Conservation (phyloP, 2,888 invertebrate species). For the Heliconius aoede region DNA sequence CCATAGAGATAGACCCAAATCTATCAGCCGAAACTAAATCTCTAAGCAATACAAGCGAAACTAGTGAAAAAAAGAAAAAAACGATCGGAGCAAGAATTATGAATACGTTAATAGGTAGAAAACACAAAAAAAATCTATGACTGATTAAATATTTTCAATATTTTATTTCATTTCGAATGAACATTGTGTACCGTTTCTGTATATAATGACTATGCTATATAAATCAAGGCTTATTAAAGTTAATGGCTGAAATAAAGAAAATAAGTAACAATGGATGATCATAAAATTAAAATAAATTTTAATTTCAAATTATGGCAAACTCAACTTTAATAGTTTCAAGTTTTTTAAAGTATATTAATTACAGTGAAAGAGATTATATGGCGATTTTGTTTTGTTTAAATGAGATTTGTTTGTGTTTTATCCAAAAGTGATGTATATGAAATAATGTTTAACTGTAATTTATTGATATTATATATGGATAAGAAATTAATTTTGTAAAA, state of each 20-base stretch:
- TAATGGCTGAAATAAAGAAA: neutral
- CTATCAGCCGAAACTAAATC: slow-evolving; percentile 53
- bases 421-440: neutral
- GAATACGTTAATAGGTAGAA: slow-evolving; percentile 27
- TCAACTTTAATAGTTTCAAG: neutral
- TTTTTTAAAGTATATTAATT: neutral
- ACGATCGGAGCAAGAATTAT: slow-evolving; percentile 42
- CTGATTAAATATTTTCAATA: neutral
- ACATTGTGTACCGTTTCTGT: neutral
- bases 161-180: neutral
- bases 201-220: neutral
- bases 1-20: slow-evolving; percentile 35
- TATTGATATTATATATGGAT: neutral
- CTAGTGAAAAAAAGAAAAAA: slow-evolving; percentile 49
- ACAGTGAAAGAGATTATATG: neutral
- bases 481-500: neutral
- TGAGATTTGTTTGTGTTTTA: neutral
- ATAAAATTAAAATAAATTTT: neutral
- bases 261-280: neutral
- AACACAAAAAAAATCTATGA: slow-evolving; percentile 49
- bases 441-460: neutral
- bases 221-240: neutral
- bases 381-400: neutral
- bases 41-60: slow-evolving; percentile 51
- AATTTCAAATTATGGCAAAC: slow-evolving; percentile 5